Percentiles rank a stretch among this genome's conserved stretches.
phyloP scores from a whole-genome alignment of 2,113 vertebrate species.

The Pogonocichla stellata region DNA sequence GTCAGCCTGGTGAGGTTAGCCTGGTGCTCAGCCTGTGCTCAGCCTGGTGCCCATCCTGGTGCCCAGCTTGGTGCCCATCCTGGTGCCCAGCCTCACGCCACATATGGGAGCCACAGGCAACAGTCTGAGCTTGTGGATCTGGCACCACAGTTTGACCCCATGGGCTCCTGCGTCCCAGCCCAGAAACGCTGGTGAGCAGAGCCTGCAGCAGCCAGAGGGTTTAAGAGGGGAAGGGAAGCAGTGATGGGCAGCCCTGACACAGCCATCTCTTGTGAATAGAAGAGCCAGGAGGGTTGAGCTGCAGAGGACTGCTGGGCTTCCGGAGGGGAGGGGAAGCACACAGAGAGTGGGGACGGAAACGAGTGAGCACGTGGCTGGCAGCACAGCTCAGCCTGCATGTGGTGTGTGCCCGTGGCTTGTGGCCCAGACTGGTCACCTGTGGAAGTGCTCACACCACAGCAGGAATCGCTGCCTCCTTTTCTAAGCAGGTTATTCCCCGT shows the following conservation, averaged over 20 bases:
- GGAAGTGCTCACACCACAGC: accelerated
- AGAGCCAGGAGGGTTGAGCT: neutral
- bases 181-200: accelerated
- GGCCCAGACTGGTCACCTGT: accelerated
- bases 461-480: neutral
- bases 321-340: neutral
- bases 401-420: accelerated
- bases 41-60: neutral
- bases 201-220: accelerated
- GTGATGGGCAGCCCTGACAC: neutral
- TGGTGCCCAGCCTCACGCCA: accelerated
- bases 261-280: neutral
- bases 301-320: neutral
- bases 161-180: neutral
- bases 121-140: accelerated
- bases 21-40: neutral
- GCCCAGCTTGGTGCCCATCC: no score
- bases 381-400: accelerated
- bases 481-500: accelerated
- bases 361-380: accelerated
- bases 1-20: no score
- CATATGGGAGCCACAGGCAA: accelerated
- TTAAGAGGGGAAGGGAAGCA: neutral
- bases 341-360: neutral
- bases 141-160: accelerated